phyloP scores from a whole-genome alignment of 2,888 invertebrate species.

The Ochropleura leucogaster region DNA sequence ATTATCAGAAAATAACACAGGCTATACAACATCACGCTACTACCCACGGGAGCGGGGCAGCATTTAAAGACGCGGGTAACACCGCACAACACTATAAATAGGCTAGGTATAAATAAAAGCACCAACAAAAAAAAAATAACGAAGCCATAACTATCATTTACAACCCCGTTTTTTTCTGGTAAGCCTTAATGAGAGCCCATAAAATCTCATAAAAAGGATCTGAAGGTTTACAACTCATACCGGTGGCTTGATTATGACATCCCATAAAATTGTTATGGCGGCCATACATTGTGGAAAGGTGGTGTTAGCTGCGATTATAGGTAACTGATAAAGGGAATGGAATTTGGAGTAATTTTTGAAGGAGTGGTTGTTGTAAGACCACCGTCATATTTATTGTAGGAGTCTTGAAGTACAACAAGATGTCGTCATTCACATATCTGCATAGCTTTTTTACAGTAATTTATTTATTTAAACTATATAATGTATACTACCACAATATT shows the following conservation, averaged over 20 bases:
- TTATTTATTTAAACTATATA: too few species aligned
- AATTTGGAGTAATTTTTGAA: constrained; percentile 34
- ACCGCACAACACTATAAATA: too few species aligned
- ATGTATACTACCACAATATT: too few species aligned
- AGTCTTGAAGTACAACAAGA: neutral
- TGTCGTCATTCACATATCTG: neutral
- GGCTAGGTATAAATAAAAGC: constrained; percentile 13
- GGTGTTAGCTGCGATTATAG: constrained; percentile 42
- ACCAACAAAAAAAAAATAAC: constrained; percentile 38
- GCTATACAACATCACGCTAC: too few species aligned
- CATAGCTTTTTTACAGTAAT: too few species aligned
- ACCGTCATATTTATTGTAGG: neutral
- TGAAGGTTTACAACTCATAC: constrained; percentile 35
- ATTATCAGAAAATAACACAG: too few species aligned
- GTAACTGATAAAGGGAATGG: constrained; percentile 24
- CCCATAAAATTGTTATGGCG: constrained; percentile 52
- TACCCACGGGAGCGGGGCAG: too few species aligned
- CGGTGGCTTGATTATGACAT: constrained; percentile 52
- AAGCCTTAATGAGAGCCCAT: constrained; percentile 42
- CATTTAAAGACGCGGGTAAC: too few species aligned
- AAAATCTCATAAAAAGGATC: constrained; percentile 47
- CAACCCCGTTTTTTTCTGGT: constrained; percentile 39
- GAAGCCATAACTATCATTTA: constrained; percentile 39
- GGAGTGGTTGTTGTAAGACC: neutral
- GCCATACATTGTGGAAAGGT: constrained; percentile 42